phyloP scores from a whole-genome alignment of 2,888 invertebrate genomes.

The Gandaritis pyraliata region DNA sequence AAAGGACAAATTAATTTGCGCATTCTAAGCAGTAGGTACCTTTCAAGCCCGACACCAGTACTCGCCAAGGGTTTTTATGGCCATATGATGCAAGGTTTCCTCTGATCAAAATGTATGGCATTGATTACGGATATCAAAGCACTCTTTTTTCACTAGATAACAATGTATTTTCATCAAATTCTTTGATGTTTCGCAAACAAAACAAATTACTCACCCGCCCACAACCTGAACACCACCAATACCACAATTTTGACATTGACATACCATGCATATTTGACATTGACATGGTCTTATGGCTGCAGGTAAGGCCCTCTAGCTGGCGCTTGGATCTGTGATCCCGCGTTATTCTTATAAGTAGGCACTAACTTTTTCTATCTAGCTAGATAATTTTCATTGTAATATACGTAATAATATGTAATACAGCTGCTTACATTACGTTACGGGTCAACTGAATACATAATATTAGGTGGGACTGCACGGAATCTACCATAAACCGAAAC shows the following conservation, averaged over 20 bases:
- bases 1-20: conserved; percentile 19
- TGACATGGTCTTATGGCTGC: neutral
- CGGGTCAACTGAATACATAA: too few relatives aligned
- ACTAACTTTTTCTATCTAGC: too few relatives aligned
- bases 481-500: too few relatives aligned
- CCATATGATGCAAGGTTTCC: conserved; percentile 94
- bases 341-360: too few relatives aligned
- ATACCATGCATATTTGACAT: neutral
- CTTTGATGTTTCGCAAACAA: neutral
- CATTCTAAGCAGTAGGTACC: conserved; percentile 72
- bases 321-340: too few relatives aligned
- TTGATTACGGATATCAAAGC: conserved; percentile 79
- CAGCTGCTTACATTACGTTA: too few relatives aligned
- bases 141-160: conserved; percentile 39
- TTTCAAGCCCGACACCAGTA: conserved; percentile 94
- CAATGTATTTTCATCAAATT: conserved; percentile 3
- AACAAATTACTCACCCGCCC: neutral
- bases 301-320: too few relatives aligned
- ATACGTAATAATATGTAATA: too few relatives aligned
- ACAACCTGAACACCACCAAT: too few relatives aligned
- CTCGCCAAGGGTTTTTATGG: conserved; percentile 94
- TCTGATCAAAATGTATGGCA: conserved; percentile 96
- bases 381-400: too few relatives aligned
- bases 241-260: too few relatives aligned
- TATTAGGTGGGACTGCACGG: too few relatives aligned